Base-by-base conservation (phyloP, 2,888 invertebrate genomes). In the Synergus umbraculus region DNA sequence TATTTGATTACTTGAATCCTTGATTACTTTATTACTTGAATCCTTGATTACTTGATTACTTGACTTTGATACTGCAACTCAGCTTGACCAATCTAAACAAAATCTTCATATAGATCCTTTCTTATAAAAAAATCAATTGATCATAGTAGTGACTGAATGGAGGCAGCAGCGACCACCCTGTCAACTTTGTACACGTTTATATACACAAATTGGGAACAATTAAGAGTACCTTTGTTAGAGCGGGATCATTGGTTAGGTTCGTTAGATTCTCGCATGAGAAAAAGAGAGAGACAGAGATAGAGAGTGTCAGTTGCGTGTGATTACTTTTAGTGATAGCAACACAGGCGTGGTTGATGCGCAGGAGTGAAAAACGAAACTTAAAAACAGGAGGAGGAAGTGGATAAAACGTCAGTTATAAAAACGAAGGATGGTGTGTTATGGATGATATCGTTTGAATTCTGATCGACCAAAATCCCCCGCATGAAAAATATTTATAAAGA, bases 131-230 rank as follows among this genome's bases (percentile, higher is more conserved):
- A 29, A n/a, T 46, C 12, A 54, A 29, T 54, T 73, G 37, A 73
- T 77, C 44, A n/a, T 58, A 15, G 12, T n/a, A 29, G 79, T 83
- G 81, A 84, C 84, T 81, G 83, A 82, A 83, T 80, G 84, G 79
- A 81, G 81, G 76, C 66, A 49, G 3, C 60, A 63, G 77, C 83
- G 84, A 82, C 83, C 82, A 82, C 83, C 83, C 84, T 66, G 82
- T 77, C 82, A 80, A 76, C 82, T 83, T 82, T 83, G 80, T 84
- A 83, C 82, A 83, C 76, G 41, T 79, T 79, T 76, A 83, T 83
- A 80, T 83, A 83, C 82, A 83, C 81, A 83, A 79, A 81, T 81
- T 76, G 67, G 78, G 76, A 79, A 78, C 44, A 77, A 79, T 79
- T 66, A 80, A 77, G 65, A 78, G 63, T 78, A 77, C 76, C 78